These are phyloP conservation scores for Formica aserva DNA, from an alignment of 2,888 invertebrate genomes.

Conservation along the genomic window DNA sequence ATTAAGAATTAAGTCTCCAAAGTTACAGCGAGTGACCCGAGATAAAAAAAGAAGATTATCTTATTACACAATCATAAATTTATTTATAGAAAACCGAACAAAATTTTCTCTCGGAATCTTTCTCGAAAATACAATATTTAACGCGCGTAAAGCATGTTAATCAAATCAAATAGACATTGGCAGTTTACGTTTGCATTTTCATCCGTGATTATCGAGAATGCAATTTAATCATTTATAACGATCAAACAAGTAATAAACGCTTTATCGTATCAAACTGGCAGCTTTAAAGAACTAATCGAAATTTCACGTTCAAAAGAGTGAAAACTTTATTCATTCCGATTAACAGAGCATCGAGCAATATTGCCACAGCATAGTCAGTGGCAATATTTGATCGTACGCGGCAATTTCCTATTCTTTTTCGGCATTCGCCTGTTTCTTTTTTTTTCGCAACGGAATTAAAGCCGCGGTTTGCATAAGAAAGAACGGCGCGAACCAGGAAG, in stretches of 20 bases:
- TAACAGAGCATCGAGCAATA: constrained; percentile 8
- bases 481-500: background rate
- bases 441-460: constrained; percentile 26
- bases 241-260: background rate
- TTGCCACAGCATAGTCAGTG: background rate
- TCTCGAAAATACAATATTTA: background rate
- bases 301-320: background rate
- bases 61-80: background rate
- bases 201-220: background rate
- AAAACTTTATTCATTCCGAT: constrained; percentile 24
- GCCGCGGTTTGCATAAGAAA: constrained; percentile 41
- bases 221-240: constrained; percentile 2
- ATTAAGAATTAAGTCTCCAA: background rate
- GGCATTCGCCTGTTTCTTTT: background rate
- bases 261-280: background rate
- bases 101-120: background rate
- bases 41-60: background rate
- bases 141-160: background rate
- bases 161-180: background rate
- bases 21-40: background rate
- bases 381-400: constrained; percentile 17
- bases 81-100: background rate
- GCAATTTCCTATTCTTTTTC: background rate
- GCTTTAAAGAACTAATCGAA: constrained; percentile 8
- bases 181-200: background rate